Conservation (phyloP, 2,113 vertebrate species). For the Tachuris rubrigastra region DNA sequence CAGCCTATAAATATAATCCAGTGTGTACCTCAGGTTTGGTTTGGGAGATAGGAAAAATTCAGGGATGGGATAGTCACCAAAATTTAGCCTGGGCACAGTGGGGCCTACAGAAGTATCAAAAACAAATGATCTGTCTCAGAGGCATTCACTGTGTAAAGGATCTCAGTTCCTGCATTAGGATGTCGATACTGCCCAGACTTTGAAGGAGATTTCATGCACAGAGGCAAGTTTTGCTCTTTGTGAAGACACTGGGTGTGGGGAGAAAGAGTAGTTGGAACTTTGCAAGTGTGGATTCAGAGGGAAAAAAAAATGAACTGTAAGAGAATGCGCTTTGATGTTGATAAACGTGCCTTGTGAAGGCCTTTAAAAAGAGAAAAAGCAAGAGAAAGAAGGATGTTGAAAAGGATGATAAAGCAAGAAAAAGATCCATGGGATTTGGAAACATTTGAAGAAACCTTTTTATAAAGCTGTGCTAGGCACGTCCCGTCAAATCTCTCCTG, state of each 20-base stretch:
- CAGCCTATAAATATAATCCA: background rate
- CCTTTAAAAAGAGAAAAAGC: background rate
- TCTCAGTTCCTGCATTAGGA: background rate
- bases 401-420: conserved; percentile 58
- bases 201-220: background rate
- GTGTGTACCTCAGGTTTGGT: background rate
- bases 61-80: background rate
- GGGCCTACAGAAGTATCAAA: background rate
- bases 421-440: conserved; percentile 55
- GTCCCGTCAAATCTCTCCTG: conserved; percentile 38
- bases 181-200: background rate
- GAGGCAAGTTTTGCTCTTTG: background rate
- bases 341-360: conserved; percentile 33
- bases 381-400: conserved; percentile 35
- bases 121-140: background rate
- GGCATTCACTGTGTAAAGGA: background rate
- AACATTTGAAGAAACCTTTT: conserved; percentile 54
- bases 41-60: background rate
- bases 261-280: background rate
- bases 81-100: background rate
- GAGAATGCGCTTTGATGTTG: conserved; percentile 37
- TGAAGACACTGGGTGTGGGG: background rate
- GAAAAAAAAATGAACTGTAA: background rate
- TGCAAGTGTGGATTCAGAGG: background rate
- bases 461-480: conserved; percentile 42